Evolutionary conservation across 2,113 vertebrate genomes (phyloP).

Genomic region (Casuarius casuarius): DNA sequence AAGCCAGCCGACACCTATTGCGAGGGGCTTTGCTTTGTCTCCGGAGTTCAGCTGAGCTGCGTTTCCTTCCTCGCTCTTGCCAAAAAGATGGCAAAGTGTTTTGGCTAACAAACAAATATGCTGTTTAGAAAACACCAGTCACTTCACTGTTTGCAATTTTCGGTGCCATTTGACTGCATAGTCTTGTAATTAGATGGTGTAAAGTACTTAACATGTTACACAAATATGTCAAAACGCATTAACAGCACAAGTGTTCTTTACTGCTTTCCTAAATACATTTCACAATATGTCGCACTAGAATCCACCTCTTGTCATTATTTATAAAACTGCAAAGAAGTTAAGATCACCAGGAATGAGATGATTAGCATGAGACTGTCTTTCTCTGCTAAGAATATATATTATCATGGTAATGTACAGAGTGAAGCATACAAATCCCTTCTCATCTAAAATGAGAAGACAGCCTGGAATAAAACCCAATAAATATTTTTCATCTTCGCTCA

Average conservation of each 20-base stretch:
- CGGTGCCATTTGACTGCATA: not conserved
- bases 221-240: conserved; percentile 23
- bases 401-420: not conserved
- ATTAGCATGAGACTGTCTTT: not conserved
- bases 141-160: not conserved
- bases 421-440: not conserved
- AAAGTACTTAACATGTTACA: conserved; percentile 34
- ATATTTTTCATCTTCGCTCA: not conserved
- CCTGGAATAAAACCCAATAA: not conserved
- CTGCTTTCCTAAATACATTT: not conserved
- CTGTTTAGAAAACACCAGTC: not conserved
- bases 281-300: not conserved
- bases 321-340: not conserved
- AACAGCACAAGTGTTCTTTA: not conserved
- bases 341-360: not conserved
- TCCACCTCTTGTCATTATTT: conserved; percentile 10
- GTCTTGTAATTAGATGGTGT: conserved; percentile 12
- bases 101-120: not conserved
- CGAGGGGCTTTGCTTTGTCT: not conserved
- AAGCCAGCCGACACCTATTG: not conserved
- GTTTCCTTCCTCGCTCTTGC: not conserved
- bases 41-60: not conserved
- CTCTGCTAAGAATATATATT: not conserved
- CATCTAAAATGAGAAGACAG: not conserved
- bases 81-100: not conserved